These are phyloP conservation scores for Acheta domesticus DNA, from an alignment of 2,888 invertebrate species.

Conservation along the genomic window DNA sequence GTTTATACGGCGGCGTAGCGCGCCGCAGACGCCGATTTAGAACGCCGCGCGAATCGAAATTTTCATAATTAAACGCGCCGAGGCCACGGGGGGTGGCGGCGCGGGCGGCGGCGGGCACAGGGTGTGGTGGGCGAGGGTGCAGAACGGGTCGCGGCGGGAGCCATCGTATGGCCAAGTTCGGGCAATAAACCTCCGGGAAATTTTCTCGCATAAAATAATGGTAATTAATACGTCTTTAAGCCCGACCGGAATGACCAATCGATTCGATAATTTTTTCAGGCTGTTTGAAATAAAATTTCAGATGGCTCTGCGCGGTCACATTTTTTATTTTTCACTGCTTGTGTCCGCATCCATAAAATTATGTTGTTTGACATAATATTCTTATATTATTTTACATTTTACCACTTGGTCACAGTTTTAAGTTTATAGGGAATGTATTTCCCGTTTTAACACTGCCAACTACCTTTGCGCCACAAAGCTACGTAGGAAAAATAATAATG, in stretches of 20 bases:
- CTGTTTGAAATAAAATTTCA: background rate
- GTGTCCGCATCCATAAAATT: too few relatives aligned
- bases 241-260: background rate
- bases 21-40: conserved; percentile 18
- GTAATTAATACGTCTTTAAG: background rate
- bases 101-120: background rate
- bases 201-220: background rate
- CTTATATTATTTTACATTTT: too few relatives aligned
- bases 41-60: conserved; percentile 18
- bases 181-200: background rate
- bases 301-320: too few relatives aligned
- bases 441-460: too few relatives aligned
- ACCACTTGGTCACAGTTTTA: too few relatives aligned
- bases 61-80: conserved; percentile 18
- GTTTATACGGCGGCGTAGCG: background rate
- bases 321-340: too few relatives aligned
- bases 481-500: too few relatives aligned
- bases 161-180: background rate
- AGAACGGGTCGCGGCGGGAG: background rate
- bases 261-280: background rate
- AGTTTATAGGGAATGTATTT: too few relatives aligned
- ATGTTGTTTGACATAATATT: too few relatives aligned
- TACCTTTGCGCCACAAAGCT: too few relatives aligned
- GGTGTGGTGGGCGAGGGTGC: background rate
- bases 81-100: background rate